Evolutionary conservation across 2,888 invertebrate genomes (phyloP), one percentile per base, ranked within the genome.

Genomic region (Caenorhabditis sulstoni): DNA sequence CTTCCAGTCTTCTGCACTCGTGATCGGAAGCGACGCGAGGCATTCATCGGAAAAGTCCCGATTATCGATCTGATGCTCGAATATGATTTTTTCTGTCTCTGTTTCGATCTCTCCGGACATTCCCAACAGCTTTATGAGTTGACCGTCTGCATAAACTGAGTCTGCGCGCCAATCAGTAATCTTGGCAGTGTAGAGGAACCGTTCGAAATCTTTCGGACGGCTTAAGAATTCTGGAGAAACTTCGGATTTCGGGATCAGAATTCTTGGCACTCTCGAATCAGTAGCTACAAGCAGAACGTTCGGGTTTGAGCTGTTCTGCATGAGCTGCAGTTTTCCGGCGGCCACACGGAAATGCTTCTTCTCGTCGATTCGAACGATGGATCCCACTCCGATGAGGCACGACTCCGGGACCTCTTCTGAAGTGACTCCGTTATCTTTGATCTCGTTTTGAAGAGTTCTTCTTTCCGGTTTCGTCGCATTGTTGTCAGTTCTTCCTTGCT

Each of bases 31-130:
- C 94, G 94, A 89, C 93, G 93, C 55, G 94, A 92, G 67, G 59
- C 94, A 92, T 76, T 93, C 92, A 12, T 93, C 92, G 52, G 93
- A 93, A 91, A 94, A 95, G 4, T 95, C 95, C 44, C 93, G 92
- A 39, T 93, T 91, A 91, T 95, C 94, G 62, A 97, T 92, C 84
- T 93, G 93, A 91, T 94, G 94, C 90, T 95, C 94, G 41, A 94
- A 92, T 64, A 97, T 92, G 88, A 97, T 94, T 8, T 95, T 95
- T 87, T 93, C 92, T 0, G 94, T 94, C 92, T 97, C 96, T 0
- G 94, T 93, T 73, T 93, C 93, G 86, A 96, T 92, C 85, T 95
- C 93, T 1, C 94, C 95, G 41, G 93, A 93, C 79, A 93, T 92
- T 0, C 97, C 97, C 50, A 97, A 92, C 59, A 93, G 93, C 87